A percentile compares a stretch with the other conserved stretches of the same genome.
Conservation (phyloP, 30 jellyfish, hydroid and myxozoan species). For the Pelagia noctiluca region DNA sequence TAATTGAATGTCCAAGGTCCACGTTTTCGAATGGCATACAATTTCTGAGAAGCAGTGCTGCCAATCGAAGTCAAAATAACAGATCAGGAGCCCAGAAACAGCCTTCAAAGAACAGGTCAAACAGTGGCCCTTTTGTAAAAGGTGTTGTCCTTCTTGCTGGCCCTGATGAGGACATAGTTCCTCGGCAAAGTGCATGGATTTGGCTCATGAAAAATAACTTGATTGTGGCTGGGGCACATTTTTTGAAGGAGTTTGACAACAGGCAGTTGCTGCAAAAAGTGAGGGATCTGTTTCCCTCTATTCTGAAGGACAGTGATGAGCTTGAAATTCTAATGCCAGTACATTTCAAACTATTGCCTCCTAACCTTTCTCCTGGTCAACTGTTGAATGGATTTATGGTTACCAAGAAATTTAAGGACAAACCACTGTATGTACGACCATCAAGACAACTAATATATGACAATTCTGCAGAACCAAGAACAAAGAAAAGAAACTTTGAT, state of each 20-base stretch:
- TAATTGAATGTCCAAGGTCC: background rate
- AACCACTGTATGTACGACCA: background rate
- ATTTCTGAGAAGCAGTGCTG: slow-evolving; percentile 1
- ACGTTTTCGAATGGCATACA: background rate
- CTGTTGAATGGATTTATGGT: background rate
- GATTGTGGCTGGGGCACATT: background rate
- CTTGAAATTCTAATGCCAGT: slow-evolving; percentile 1
- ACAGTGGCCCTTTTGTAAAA: background rate
- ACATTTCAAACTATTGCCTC: background rate
- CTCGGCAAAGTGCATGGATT: background rate
- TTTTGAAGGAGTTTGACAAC: slow-evolving; percentile 3
- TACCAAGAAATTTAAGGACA: background rate
- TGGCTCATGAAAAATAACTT: background rate
- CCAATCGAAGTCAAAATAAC: background rate
- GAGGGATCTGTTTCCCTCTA: background rate
- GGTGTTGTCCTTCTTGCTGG: slow-evolving; percentile 1
- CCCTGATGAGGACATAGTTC: background rate
- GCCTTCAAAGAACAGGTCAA: background rate
- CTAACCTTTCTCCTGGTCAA: slow-evolving; percentile 1
- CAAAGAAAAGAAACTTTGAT: background rate
- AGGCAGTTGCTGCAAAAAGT: slow-evolving; percentile 2
- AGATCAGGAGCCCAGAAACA: background rate
- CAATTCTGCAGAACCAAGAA: slow-evolving; percentile 3
- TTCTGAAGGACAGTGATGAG: slow-evolving; percentile 4
- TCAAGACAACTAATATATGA: background rate